Evolutionary conservation across 2,113 vertebrate genomes (phyloP), one percentile per base, ranked within the genome.

Genomic region (Passer domesticus): DNA sequence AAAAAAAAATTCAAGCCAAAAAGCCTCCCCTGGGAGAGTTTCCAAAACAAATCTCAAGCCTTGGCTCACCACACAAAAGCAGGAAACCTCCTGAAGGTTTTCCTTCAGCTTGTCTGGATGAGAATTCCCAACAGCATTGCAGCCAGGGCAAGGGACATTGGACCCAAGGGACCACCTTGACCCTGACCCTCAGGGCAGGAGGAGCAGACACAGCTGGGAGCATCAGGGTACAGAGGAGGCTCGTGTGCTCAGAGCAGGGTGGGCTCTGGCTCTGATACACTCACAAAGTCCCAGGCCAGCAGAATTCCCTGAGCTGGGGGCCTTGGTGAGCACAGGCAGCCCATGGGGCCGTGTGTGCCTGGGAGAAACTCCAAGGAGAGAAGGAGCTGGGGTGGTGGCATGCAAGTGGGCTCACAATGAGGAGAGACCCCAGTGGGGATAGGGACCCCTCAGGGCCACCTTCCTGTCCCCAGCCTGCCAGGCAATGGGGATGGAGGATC

Each of bases 21-120:
- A 88, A 56, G 4, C 44, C 37, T 90, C 59, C 59, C 90, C 60
- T 56, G 94, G 90, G 94, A 94, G 64, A 82, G 60, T 25, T 94
- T 95, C 90, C 87, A 91, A 91, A 94, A 87, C 66, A 91, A 95
- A 93, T 53, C 50, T 55, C 2, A 2, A 78, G 67, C 62, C 23
- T 86, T 58, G 59, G 80, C 68, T 77, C 15, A 17, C 25, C 3
- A 0, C 15, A 80, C 60, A 88, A 85, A 80, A 80, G 87, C 2
- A 6, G 67, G 72, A 76, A 86, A 77, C 13, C 21, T 92, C 68
- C 37, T 6, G 2, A 46, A 76, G 50, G 33, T 90, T 90, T 80
- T 74, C 63, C 50, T 93, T 80, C 50, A 58, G 58, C 23, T 66
- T 74, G 62, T 82, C 87, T 68, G 18, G 24, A 60, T 23, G 22